Evolutionary conservation across 2,113 vertebrate species (phyloP).

Genomic region (Prinia subflava): DNA sequence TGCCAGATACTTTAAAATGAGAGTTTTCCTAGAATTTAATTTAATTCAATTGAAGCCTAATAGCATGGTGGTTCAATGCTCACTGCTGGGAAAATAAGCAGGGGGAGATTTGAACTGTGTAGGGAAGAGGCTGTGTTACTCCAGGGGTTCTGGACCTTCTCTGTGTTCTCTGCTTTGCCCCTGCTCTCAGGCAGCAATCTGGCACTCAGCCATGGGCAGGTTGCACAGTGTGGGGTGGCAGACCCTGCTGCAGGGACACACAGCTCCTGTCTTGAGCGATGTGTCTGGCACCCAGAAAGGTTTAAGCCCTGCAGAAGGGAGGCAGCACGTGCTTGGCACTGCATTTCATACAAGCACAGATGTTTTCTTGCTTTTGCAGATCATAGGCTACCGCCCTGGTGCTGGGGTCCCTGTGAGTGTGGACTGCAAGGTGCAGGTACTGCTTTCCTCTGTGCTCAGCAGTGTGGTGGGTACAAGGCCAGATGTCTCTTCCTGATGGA

Average conservation of each 20-base stretch:
- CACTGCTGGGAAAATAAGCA: neutral
- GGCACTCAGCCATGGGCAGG: accelerated
- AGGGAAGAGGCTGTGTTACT: neutral
- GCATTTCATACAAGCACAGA: neutral
- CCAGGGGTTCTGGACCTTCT: neutral
- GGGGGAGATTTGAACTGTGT: neutral
- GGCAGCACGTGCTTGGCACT: accelerated
- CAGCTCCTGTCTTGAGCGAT: neutral
- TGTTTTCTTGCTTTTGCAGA: slow-evolving; percentile 70
- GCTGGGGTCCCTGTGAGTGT: slow-evolving; percentile 85
- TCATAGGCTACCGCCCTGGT: slow-evolving; percentile 91
- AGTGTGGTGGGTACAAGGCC: accelerated
- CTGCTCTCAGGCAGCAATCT: neutral
- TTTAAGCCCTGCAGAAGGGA: neutral
- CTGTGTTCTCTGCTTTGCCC: neutral
- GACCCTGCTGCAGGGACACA: neutral
- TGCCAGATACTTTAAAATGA: neutral
- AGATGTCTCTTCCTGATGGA: neutral
- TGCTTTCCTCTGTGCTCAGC: accelerated
- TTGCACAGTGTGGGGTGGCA: neutral
- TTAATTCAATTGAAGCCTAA: neutral
- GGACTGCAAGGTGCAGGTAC: slow-evolving; percentile 88
- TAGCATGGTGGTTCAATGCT: neutral
- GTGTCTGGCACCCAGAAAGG: neutral
- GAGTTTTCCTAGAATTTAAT: neutral